A percentile compares a stretch with the other conserved stretches of the same genome.
These are phyloP conservation scores for Macrotis lagotis DNA, from an alignment of 2,113 vertebrate species.

Conservation along the genomic window DNA sequence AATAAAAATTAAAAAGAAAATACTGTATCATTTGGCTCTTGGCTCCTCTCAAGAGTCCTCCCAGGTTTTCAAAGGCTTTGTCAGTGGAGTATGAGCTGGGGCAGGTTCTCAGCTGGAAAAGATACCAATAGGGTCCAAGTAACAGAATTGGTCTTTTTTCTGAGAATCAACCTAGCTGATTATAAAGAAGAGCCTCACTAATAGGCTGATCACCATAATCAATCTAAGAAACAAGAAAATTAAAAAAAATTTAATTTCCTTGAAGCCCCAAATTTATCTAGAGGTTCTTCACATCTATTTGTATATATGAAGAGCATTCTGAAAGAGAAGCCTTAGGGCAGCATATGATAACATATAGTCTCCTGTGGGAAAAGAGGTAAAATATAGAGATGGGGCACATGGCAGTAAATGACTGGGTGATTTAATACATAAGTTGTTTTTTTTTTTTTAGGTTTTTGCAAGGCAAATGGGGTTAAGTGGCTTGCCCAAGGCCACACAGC, in stretches of 20 bases:
- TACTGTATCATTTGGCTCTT: neutral
- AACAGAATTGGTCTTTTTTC: no score
- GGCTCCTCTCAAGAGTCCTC: neutral
- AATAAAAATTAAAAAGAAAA: neutral
- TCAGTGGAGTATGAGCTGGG: no score
- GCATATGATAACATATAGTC: neutral
- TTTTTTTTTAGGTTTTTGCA: no score
- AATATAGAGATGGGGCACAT: neutral
- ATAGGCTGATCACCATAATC: no score
- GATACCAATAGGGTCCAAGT: no score
- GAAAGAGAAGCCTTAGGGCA: neutral
- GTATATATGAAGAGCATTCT: neutral
- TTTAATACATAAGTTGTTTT: neutral
- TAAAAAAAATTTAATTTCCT: neutral
- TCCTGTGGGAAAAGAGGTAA: neutral
- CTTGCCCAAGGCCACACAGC: no score
- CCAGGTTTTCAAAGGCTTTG: no score
- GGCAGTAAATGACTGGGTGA: neutral
- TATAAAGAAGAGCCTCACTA: no score
- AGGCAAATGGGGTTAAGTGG: no score
- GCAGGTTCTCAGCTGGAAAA: no score
- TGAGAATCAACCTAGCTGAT: no score
- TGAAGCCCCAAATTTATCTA: neutral
- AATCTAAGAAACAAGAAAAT: no score
- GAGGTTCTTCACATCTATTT: neutral